These are phyloP conservation scores for Linnaemya vulpina DNA, from an alignment of 2,888 invertebrate genomes.

Conservation along the genomic window DNA sequence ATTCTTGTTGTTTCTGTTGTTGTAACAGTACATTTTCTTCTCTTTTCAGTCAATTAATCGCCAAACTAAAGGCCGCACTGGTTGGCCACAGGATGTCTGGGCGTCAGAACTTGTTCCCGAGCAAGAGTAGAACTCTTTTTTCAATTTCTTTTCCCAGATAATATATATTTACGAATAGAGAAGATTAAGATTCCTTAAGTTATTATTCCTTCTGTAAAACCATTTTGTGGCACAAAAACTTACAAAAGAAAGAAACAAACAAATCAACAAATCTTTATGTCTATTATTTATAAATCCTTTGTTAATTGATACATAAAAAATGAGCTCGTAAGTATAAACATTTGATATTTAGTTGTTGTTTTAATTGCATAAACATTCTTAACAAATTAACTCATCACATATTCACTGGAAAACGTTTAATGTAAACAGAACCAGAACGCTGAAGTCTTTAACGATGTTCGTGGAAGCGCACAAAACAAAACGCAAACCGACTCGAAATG, in stretches of 20 bases:
- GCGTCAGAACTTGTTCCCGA: constrained; percentile 89
- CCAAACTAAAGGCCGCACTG: constrained; percentile 91
- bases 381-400: constrained; percentile 50
- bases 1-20: too few species aligned
- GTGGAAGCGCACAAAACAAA: constrained; percentile 27
- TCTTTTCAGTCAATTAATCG: constrained; percentile 78
- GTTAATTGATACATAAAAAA: constrained; percentile 62
- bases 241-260: constrained; percentile 56
- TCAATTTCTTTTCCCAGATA: constrained; percentile 28
- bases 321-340: constrained; percentile 64
- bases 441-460: constrained; percentile 46
- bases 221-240: constrained; percentile 42
- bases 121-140: constrained; percentile 84
- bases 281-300: constrained; percentile 62
- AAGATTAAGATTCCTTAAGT: constrained; percentile 59
- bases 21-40: not conserved
- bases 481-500: not conserved
- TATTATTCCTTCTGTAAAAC: constrained; percentile 57
- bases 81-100: constrained; percentile 99
- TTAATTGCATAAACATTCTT: constrained; percentile 50
- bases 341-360: constrained; percentile 25
- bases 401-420: constrained; percentile 41
- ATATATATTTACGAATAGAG: constrained; percentile 21
- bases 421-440: constrained; percentile 56
- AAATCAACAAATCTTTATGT: constrained; percentile 38